Conservation (phyloP, 2,797 vertebrate species). For the Hippocampus kuda region DNA sequence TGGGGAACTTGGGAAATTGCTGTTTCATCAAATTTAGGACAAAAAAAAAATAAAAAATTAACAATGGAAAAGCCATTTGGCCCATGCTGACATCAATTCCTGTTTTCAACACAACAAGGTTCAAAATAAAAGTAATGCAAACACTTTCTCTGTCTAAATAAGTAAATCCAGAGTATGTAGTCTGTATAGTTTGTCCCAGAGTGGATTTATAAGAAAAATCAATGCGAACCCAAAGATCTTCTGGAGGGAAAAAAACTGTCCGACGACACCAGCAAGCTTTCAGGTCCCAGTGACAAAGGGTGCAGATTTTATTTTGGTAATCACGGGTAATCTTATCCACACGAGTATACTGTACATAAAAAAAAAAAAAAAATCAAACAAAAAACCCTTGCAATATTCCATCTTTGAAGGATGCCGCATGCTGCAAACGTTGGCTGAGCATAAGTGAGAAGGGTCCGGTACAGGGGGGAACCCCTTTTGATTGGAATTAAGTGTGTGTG, state of each 20-base stretch:
- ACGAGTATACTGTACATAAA: conserved; percentile 1
- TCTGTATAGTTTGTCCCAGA: not conserved
- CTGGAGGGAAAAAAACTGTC: not conserved
- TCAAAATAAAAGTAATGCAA: not conserved
- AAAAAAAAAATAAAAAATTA: not conserved
- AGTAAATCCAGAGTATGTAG: not conserved
- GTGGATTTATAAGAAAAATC: not conserved
- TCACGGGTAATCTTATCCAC: not conserved
- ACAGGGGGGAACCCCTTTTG: conserved; percentile 51
- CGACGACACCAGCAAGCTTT: not conserved
- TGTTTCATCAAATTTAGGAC: not conserved
- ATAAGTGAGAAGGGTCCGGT: conserved; percentile 51
- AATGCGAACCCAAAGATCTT: not conserved
- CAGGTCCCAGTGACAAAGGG: conserved; percentile 4
- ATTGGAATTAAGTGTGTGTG: conserved; percentile 43
- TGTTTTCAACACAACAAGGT: not conserved
- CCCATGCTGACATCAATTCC: not conserved
- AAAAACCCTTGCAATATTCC: conserved; percentile 48
- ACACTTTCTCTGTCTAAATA: not conserved
- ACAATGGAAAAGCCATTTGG: not conserved
- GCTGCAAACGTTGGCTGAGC: conserved; percentile 33
- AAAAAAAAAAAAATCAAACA: conserved; percentile 3
- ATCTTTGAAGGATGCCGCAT: conserved; percentile 21
- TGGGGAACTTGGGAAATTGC: not conserved
- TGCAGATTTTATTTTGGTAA: not conserved